Evolutionary conservation across 1,140 invertebrate genomes (phyloP).

Genomic region (Apis cerana): DNA sequence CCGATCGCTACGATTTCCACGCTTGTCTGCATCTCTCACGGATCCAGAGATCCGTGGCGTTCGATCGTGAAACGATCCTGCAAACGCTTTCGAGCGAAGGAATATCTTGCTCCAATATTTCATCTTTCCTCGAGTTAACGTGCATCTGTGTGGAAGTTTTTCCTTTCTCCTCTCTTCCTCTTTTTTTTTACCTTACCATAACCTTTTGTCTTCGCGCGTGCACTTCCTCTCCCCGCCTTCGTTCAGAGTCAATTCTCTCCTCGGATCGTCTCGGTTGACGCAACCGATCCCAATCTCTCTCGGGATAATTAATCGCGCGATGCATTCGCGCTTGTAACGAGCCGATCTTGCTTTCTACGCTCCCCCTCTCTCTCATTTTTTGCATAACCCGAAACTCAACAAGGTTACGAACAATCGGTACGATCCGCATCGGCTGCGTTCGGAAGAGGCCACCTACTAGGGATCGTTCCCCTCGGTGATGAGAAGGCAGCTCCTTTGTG

Average conservation of each 20-base stretch:
- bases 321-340: constrained; percentile 49
- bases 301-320: constrained; percentile 45
- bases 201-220: neutral
- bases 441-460: neutral
- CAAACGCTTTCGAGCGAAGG: too few species aligned
- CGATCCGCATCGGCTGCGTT: neutral
- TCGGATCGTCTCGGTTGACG: constrained; percentile 30
- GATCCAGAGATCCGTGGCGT: too few species aligned
- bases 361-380: constrained; percentile 16
- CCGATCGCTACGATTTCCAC: constrained; percentile 37
- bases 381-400: constrained; percentile 24
- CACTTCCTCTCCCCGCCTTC: neutral
- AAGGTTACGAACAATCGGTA: constrained; percentile 17
- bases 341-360: constrained; percentile 17
- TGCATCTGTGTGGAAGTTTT: constrained; percentile 12
- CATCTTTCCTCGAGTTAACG: too few species aligned
- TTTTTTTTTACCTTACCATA: neutral
- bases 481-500: neutral
- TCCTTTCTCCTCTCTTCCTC: too few species aligned
- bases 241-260: neutral
- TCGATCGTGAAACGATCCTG: too few species aligned
- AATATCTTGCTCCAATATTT: too few species aligned
- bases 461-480: neutral
- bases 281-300: constrained; percentile 45
- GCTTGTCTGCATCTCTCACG: neutral